phyloP scores from a whole-genome alignment of 2,113 vertebrate genomes.

The Anser cygnoides region DNA sequence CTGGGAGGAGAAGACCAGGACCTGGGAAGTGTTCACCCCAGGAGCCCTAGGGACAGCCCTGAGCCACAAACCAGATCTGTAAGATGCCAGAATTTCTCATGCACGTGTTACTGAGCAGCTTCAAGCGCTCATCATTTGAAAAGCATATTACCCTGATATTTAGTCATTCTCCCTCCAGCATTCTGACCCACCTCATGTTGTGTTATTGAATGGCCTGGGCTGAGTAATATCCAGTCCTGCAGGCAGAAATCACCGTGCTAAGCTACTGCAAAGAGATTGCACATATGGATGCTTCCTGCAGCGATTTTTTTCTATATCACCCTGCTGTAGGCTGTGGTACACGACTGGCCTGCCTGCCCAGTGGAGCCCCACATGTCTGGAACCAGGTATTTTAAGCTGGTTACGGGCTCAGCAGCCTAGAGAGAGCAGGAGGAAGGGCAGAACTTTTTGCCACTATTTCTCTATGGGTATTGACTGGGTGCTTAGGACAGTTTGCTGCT shows the following conservation, averaged over 20 bases:
- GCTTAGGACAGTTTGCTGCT: neutral
- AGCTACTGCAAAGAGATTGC: neutral
- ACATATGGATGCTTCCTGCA: neutral
- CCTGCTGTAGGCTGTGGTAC: neutral
- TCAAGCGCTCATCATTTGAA: rapidly evolving
- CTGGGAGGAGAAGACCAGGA: neutral
- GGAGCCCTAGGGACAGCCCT: neutral
- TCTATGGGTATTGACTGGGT: neutral
- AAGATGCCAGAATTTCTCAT: neutral
- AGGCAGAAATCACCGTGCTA: rapidly evolving
- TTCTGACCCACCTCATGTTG: neutral
- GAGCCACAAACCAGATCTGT: neutral
- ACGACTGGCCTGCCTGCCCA: neutral
- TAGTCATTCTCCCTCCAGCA: neutral
- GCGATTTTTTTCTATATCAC: neutral
- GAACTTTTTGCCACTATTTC: neutral
- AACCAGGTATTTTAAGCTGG: neutral
- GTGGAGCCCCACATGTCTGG: neutral
- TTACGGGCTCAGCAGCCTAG: neutral
- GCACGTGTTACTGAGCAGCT: rapidly evolving
- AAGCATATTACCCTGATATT: neutral
- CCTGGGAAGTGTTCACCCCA: neutral
- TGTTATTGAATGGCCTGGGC: neutral
- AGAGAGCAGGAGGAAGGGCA: neutral
- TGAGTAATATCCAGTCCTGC: neutral